Evolutionary conservation across 2,888 invertebrate genomes (phyloP).

Genomic region (Oxytorus armatus): DNA sequence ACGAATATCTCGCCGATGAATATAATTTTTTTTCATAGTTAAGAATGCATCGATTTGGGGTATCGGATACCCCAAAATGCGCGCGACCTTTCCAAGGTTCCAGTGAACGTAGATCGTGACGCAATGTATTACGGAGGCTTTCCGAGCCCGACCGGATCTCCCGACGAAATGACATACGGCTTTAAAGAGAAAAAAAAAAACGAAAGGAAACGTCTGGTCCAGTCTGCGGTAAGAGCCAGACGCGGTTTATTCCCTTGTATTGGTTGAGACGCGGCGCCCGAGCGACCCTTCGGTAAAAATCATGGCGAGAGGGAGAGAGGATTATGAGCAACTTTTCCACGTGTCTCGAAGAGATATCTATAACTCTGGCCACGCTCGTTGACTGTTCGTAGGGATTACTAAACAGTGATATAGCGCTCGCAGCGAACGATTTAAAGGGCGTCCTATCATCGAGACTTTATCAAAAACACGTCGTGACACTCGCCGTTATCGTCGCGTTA

Average conservation of each 20-base stretch:
- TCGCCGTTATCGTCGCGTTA: too few relatives aligned
- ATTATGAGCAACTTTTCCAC: slow-evolving; percentile 36
- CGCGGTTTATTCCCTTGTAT: slow-evolving; percentile 28
- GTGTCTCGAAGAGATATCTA: slow-evolving; percentile 22
- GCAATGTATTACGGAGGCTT: slow-evolving; percentile 28
- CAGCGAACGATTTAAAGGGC: slow-evolving; percentile 37
- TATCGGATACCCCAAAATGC: too few relatives aligned
- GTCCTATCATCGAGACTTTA: slow-evolving; percentile 39
- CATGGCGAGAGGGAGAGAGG: slow-evolving; percentile 16
- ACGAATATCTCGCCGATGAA: too few relatives aligned
- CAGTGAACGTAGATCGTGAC: slow-evolving; percentile 2
- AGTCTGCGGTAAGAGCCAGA: slow-evolving; percentile 42
- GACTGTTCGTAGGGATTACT: slow-evolving; percentile 30
- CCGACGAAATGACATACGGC: slow-evolving; percentile 36
- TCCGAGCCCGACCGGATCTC: slow-evolving; percentile 33
- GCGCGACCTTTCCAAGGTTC: slow-evolving; percentile 41
- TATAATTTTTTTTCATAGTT: too few relatives aligned
- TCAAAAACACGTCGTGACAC: slow-evolving; percentile 31
- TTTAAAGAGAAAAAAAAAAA: slow-evolving; percentile 17
- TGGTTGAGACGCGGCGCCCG: slow-evolving; percentile 29
- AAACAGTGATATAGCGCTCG: slow-evolving; percentile 14
- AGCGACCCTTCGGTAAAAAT: slow-evolving; percentile 45
- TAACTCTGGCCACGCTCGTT: slow-evolving; percentile 25
- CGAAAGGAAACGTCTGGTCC: slow-evolving; percentile 45
- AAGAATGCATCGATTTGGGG: too few relatives aligned